Conservation (phyloP, 2,113 vertebrate species). For the Pyxicephalus adspersus region DNA sequence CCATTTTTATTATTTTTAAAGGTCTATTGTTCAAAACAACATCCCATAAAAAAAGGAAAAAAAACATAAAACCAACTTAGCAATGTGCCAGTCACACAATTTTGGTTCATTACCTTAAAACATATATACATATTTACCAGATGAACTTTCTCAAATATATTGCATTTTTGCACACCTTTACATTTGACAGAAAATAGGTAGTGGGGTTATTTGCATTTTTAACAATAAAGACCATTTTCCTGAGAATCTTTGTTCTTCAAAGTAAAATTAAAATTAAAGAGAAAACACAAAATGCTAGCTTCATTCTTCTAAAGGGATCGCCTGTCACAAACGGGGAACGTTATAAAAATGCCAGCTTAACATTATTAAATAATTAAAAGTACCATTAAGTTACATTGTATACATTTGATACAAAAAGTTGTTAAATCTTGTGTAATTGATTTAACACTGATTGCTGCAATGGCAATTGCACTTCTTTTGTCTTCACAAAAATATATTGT, state of each 20-base stretch:
- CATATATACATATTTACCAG: constrained; percentile 78
- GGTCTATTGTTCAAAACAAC: constrained; percentile 76
- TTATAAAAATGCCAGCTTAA: constrained; percentile 75
- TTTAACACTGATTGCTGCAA: constrained; percentile 89
- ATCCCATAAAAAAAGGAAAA: constrained; percentile 67
- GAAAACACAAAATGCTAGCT: constrained; percentile 57
- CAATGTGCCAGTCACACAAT: constrained; percentile 71
- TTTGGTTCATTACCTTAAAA: constrained; percentile 71
- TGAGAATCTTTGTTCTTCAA: constrained; percentile 90
- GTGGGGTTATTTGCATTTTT: constrained; percentile 70
- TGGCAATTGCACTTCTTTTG: constrained; percentile 81
- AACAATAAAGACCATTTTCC: constrained; percentile 75
- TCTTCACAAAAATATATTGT: constrained; percentile 77
- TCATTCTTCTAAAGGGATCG: constrained; percentile 68
- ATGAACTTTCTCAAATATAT: constrained; percentile 80
- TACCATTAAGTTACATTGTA: constrained; percentile 88
- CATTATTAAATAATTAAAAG: constrained; percentile 84
- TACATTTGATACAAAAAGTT: constrained; percentile 85
- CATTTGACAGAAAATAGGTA: constrained; percentile 66
- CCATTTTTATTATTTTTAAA: constrained; percentile 80
- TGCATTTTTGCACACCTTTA: constrained; percentile 67
- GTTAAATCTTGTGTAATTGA: constrained; percentile 86
- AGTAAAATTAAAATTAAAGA: constrained; percentile 54
- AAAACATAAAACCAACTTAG: constrained; percentile 75
- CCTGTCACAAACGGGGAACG: constrained; percentile 65